phyloP scores from a whole-genome alignment of 2,797 vertebrate genomes.

The Urocyon cinereoargenteus region DNA sequence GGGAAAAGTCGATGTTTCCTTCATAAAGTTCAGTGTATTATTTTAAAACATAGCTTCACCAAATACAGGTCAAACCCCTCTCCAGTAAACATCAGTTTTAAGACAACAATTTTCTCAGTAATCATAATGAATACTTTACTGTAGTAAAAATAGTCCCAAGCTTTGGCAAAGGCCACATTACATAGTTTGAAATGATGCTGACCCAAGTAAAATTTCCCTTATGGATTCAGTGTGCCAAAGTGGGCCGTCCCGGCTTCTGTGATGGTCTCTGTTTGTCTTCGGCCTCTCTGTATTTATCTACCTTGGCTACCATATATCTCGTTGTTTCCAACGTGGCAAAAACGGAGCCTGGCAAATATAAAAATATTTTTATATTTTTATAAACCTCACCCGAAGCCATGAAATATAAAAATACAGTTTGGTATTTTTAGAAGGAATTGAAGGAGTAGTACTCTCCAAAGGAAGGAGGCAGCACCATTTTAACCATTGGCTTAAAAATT shows the following conservation, averaged over 20 bases:
- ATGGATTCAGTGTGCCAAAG: not conserved
- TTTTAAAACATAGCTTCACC: not conserved
- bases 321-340: slow-evolving; percentile 5
- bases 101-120: slow-evolving; percentile 4
- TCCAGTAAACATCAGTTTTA: not conserved
- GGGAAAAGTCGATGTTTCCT: not conserved
- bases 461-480: not conserved
- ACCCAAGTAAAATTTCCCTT: not conserved
- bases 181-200: not conserved
- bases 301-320: not conserved
- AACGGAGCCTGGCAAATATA: not conserved
- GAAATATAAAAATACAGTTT: not conserved
- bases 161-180: not conserved
- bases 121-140: not conserved
- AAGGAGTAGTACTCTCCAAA: not conserved
- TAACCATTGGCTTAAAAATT: not conserved
- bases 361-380: no score
- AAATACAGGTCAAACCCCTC: slow-evolving; percentile 13
- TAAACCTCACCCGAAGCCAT: slow-evolving; percentile 9
- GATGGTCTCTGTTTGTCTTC: not conserved
- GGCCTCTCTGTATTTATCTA: not conserved
- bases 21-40: slow-evolving; percentile 28
- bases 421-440: slow-evolving; percentile 18
- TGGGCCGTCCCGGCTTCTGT: rapidly evolving
- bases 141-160: not conserved